phyloP scores from a whole-genome alignment of 2,113 vertebrate species.

The Bufo gargarizans region DNA sequence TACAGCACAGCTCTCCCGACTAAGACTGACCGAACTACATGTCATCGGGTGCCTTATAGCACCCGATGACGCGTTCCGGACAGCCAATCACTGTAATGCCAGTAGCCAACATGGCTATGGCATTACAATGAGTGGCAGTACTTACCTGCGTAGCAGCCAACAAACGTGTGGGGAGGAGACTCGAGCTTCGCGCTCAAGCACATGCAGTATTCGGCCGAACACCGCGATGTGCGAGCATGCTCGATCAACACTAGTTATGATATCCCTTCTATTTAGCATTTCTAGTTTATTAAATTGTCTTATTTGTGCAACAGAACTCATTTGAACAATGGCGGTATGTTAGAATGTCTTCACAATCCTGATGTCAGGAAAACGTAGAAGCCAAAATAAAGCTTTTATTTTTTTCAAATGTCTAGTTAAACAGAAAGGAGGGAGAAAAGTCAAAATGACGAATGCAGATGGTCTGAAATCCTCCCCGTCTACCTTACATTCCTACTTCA shows the following conservation, averaged over 20 bases:
- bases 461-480: conserved; percentile 37
- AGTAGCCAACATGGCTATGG: no score
- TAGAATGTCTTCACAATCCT: conserved; percentile 61
- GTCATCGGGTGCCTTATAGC: no score
- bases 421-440: conserved; percentile 22
- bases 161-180: no score
- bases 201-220: no score
- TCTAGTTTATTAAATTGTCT: conserved; percentile 66
- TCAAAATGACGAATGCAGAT: conserved; percentile 47
- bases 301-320: conserved; percentile 14
- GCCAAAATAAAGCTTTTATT: conserved; percentile 52
- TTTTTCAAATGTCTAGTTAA: conserved; percentile 35
- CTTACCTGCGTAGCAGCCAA: no score
- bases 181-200: no score
- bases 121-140: no score
- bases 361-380: conserved; percentile 58
- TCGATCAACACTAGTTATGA: conserved; percentile 57
- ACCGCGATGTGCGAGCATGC: no score
- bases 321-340: conserved; percentile 65
- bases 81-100: no score
- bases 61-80: no score
- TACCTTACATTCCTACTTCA: conserved; percentile 19
- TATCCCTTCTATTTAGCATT: conserved; percentile 68
- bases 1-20: no score
- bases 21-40: no score